Percentiles rank a stretch among this genome's conserved stretches.
Evolutionary conservation across 92 coral and sea anemone species (phyloP).

Genomic region (Heliopora coerulea): DNA sequence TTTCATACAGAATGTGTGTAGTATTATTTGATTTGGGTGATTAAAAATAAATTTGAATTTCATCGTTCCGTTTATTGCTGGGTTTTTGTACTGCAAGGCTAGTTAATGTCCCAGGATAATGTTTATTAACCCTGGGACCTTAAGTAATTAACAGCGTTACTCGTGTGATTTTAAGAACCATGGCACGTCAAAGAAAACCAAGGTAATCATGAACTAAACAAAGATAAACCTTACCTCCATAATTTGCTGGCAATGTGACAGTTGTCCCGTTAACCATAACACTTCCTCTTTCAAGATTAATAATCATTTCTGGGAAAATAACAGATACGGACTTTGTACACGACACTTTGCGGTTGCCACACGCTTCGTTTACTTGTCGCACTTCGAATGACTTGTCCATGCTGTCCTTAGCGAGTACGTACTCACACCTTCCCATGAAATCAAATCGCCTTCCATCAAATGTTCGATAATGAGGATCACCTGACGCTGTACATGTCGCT

Average conservation of each 20-base stretch:
- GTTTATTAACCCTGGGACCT: too few species aligned
- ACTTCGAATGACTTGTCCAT: constrained; percentile 13
- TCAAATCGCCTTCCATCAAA: constrained; percentile 23
- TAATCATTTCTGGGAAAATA: constrained; percentile 1
- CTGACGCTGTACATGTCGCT: constrained; percentile 15
- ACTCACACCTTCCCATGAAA: constrained; percentile 40
- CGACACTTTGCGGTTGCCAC: constrained; percentile 26
- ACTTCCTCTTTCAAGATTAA: constrained; percentile 25
- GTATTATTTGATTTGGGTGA: too few species aligned
- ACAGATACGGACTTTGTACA: constrained; percentile 30
- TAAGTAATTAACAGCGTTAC: too few species aligned
- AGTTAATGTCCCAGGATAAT: too few species aligned
- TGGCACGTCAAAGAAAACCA: too few species aligned
- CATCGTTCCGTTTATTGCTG: too few species aligned
- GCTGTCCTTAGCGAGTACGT: constrained; percentile 23
- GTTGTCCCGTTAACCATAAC: constrained; percentile 16
- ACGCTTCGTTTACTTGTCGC: constrained; percentile 38
- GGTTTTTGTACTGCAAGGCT: too few species aligned
- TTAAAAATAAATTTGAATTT: too few species aligned
- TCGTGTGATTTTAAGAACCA: too few species aligned
- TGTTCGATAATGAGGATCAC: constrained; percentile 34
- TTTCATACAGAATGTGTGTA: too few species aligned
- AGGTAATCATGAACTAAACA: too few species aligned
- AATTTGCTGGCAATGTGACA: not conserved
- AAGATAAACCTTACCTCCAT: not conserved